A percentile compares a stretch with the other conserved stretches of the same genome.
phyloP scores from a whole-genome alignment of 1,140 invertebrate genomes.

The Megathymus violae region DNA sequence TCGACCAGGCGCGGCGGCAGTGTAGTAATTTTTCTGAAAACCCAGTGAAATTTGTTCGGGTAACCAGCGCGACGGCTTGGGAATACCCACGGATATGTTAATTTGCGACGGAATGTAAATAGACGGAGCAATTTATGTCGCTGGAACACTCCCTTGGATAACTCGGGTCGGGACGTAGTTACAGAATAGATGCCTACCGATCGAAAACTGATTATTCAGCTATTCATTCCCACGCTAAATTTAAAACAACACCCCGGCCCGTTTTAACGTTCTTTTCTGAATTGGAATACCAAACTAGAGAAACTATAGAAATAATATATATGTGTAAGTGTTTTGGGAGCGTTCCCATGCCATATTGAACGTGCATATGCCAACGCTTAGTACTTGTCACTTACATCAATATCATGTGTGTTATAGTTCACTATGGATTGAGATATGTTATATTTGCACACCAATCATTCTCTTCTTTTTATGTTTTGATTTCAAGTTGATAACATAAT shows the following conservation, averaged over 20 bases:
- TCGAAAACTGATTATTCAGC: constrained; percentile 51
- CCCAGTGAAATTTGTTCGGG: constrained; percentile 9
- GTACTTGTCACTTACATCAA: too few relatives aligned
- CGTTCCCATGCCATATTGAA: too few relatives aligned
- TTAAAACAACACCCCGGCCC: constrained; percentile 31
- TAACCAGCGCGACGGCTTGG: constrained; percentile 38
- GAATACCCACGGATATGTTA: constrained; percentile 73
- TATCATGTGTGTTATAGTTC: too few relatives aligned
- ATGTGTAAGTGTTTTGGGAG: background rate
- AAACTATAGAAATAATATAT: background rate
- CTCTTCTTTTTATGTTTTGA: too few relatives aligned
- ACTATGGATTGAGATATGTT: too few relatives aligned
- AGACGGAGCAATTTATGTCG: constrained; percentile 70
- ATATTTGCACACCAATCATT: too few relatives aligned
- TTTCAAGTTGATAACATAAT: too few relatives aligned
- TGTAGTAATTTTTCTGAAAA: background rate
- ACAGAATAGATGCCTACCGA: constrained; percentile 35
- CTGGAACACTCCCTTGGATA: constrained; percentile 59
- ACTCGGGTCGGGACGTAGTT: constrained; percentile 42
- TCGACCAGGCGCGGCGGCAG: background rate
- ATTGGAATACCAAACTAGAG: constrained; percentile 19
- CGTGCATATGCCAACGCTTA: too few relatives aligned
- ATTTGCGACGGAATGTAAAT: constrained; percentile 70
- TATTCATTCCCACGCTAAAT: constrained; percentile 42
- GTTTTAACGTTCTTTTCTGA: constrained; percentile 21